Evolutionary conservation across 1,140 invertebrate species (phyloP).

Genomic region (Physella acuta): DNA sequence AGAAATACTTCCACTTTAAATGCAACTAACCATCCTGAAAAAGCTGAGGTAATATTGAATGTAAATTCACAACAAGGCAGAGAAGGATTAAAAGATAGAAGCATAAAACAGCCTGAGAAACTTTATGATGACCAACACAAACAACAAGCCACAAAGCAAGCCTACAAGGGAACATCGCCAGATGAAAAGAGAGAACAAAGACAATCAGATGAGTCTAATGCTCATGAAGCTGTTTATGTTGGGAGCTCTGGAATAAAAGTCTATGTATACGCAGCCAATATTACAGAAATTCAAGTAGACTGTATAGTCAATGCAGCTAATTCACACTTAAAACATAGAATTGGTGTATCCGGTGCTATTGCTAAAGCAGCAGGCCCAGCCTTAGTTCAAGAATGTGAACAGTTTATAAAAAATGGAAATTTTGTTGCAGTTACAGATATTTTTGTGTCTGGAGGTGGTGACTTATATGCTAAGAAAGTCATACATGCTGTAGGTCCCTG

Average conservation of each 20-base stretch:
- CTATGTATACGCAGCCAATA: slow-evolving; percentile 68
- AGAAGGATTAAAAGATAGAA: too few relatives aligned
- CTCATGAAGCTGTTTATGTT: too few relatives aligned
- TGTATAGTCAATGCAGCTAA: slow-evolving; percentile 92
- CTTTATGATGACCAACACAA: too few relatives aligned
- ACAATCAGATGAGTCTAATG: too few relatives aligned
- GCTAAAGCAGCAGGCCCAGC: slow-evolving; percentile 32
- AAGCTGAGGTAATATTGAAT: too few relatives aligned
- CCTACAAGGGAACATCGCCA: too few relatives aligned
- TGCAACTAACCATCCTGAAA: too few relatives aligned
- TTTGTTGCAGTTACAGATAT: slow-evolving; percentile 28
- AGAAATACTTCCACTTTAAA: too few relatives aligned
- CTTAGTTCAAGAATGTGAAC: slow-evolving; percentile 32
- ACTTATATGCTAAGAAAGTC: slow-evolving; percentile 35
- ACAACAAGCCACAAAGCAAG: too few relatives aligned
- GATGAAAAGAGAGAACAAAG: too few relatives aligned
- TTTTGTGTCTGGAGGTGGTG: slow-evolving; percentile 34
- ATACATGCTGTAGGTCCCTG: slow-evolving; percentile 43
- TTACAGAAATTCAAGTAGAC: slow-evolving; percentile 80
- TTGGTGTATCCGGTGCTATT: slow-evolving; percentile 84
- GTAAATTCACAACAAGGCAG: too few relatives aligned
- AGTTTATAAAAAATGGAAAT: slow-evolving; percentile 31
- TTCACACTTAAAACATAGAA: slow-evolving; percentile 72
- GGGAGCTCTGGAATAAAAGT: slow-evolving; percentile 32
- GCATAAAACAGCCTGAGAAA: too few relatives aligned